Base-by-base conservation (phyloP, 2,113 vertebrate species). In the Cranoglanis bouderius region DNA sequence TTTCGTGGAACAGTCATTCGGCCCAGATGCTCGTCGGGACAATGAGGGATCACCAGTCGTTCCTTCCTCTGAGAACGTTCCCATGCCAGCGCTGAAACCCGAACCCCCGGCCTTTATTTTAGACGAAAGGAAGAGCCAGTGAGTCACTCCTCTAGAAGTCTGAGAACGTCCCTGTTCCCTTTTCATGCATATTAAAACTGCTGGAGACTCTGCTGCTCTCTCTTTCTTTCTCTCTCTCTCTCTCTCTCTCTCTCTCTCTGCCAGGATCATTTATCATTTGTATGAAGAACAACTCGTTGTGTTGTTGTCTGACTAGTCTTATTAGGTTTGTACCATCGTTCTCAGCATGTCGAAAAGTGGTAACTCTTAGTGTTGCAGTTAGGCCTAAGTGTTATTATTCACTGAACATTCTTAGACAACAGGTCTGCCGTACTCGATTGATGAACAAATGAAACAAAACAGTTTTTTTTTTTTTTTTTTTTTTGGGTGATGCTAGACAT, bases 121-220 rank as follows among this genome's bases (percentile, higher is more conserved):
- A 81, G 19, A 24, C 12, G 4, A 29, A 67, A 82, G 78, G 61
- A 67, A 13, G 63, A 87, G 49, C 14, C 63, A 19, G n/a, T 65
- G 51, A 72, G 87, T 82, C 72, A 63, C 13, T 87, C 6, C 14
- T 40, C 10, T 26, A 26, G 40, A 7, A 49, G 70, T 21, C 53
- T 21, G 12, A 49, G 40, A 86, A 78, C n/a, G 16, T 49, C 49
- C 49, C 49, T 6, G 19, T 13, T 55, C 16, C 77, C 49, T 55
- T 49, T 53, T 53, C 77, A 81, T 55, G 77, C 49, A 81, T 81
- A 81, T 80, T 81, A 81, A 81, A 81, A 2, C 77, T 78, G 75
- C 26, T 49, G 75, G 75, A 78, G 24, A 6, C 12, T 51, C 0
- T 18, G 46, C 8, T 6, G 19, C 5, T 18, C 7, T 80, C 46